Evolutionary conservation across 2,113 vertebrate genomes (phyloP).

Genomic region (Bothrops jararaca): DNA sequence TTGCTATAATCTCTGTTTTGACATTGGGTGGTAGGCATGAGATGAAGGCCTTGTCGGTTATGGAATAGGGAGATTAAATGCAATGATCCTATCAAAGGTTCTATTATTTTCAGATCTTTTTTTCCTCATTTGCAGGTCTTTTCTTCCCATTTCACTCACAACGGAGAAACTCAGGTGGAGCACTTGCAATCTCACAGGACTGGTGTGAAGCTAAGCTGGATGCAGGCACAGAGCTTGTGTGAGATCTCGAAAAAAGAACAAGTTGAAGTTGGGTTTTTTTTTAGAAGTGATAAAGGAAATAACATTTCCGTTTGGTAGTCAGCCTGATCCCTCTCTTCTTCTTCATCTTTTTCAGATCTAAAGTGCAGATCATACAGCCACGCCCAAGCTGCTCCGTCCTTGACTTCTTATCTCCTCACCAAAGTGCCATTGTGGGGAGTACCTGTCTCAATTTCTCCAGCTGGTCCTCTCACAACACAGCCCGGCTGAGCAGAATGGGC

Average conservation of each 20-base stretch:
- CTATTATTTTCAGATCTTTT: background rate
- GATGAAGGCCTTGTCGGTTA: background rate
- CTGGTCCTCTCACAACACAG: background rate
- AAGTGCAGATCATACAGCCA: background rate
- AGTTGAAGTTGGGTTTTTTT: background rate
- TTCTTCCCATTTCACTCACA: background rate
- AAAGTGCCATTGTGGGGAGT: background rate
- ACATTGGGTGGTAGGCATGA: background rate
- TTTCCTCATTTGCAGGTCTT: background rate
- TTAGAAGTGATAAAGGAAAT: background rate
- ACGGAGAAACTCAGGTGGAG: background rate
- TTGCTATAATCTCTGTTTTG: background rate
- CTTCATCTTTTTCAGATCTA: background rate
- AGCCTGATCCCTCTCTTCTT: background rate
- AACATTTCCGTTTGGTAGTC: background rate
- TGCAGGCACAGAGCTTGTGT: background rate
- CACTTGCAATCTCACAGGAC: background rate
- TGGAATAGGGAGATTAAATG: background rate
- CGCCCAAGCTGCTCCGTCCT: background rate
- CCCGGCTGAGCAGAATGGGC: background rate
- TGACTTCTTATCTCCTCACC: background rate
- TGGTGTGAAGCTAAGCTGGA: background rate
- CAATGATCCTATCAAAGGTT: background rate
- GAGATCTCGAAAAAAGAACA: background rate
- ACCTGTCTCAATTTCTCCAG: background rate